phyloP scores from a whole-genome alignment of 2,888 invertebrate genomes.

The Sarcophaga carnaria region DNA sequence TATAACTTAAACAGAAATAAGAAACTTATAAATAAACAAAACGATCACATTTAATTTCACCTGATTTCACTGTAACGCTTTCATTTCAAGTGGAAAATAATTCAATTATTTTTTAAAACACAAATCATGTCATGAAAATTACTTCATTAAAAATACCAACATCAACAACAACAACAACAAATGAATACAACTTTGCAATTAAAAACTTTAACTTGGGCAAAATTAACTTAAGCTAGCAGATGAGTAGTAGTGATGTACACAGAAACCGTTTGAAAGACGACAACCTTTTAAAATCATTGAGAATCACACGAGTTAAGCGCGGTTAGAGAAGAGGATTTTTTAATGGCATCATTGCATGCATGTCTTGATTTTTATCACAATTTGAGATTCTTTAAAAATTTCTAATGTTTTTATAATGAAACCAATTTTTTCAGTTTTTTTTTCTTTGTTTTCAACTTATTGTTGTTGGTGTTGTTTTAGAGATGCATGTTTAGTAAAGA shows the following conservation, averaged over 20 bases:
- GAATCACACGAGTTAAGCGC: slow-evolving; percentile 57
- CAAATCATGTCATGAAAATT: slow-evolving; percentile 55
- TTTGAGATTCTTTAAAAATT: slow-evolving; percentile 63
- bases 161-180: no score
- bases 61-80: slow-evolving; percentile 60
- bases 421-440: slow-evolving; percentile 25
- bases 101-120: slow-evolving; percentile 17
- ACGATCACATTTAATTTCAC: slow-evolving; percentile 32
- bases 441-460: neutral
- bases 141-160: slow-evolving; percentile 14
- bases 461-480: neutral
- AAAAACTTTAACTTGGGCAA: slow-evolving; percentile 13
- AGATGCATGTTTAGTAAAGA: slow-evolving; percentile 15
- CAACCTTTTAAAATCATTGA: slow-evolving; percentile 58
- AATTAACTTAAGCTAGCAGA: neutral
- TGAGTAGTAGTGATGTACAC: neutral
- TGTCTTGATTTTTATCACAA: slow-evolving; percentile 67
- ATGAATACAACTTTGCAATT: neutral
- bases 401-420: slow-evolving; percentile 69
- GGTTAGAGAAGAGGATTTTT: neutral
- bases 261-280: neutral
- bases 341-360: slow-evolving; percentile 70
- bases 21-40: neutral
- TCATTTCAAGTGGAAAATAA: slow-evolving; percentile 38
- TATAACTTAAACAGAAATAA: neutral